Evolutionary conservation across 2,797 vertebrate species (phyloP).

Genomic region (Varecia variegata): DNA sequence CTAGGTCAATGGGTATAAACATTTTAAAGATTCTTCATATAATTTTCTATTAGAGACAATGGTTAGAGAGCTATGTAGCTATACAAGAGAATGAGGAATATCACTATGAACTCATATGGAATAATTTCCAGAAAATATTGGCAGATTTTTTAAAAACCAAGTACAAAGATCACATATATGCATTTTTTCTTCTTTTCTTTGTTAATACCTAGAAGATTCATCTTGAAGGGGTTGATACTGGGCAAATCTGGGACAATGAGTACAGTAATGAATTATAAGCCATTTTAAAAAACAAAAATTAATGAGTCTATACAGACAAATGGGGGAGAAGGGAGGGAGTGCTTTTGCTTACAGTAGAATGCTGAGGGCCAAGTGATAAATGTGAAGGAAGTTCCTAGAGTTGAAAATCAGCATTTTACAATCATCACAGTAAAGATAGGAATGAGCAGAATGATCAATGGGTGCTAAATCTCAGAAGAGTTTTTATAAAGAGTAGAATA

Average conservation of each 20-base stretch:
- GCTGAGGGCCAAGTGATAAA: not conserved
- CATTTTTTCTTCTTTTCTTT: not conserved
- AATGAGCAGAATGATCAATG: not conserved
- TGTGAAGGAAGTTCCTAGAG: not conserved
- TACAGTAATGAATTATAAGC: not conserved
- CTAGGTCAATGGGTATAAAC: not conserved
- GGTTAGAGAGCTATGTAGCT: not conserved
- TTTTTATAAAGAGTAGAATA: constrained; percentile 7
- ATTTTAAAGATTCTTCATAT: not conserved
- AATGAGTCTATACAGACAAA: not conserved
- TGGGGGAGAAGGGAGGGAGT: not conserved
- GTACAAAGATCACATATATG: not conserved
- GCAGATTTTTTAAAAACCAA: not conserved
- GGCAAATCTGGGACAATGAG: not conserved
- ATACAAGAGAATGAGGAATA: not conserved
- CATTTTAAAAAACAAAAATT: not conserved
- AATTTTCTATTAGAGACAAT: not conserved
- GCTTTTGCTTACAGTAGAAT: not conserved
- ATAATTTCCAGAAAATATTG: not conserved
- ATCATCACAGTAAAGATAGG: not conserved
- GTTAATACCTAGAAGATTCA: not conserved
- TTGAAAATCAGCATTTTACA: not conserved
- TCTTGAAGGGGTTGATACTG: not conserved
- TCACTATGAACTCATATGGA: not conserved
- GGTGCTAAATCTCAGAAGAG: not conserved